These are phyloP conservation scores for Colletes gigas DNA, from an alignment of 1,140 invertebrate genomes.

Conservation along the genomic window DNA sequence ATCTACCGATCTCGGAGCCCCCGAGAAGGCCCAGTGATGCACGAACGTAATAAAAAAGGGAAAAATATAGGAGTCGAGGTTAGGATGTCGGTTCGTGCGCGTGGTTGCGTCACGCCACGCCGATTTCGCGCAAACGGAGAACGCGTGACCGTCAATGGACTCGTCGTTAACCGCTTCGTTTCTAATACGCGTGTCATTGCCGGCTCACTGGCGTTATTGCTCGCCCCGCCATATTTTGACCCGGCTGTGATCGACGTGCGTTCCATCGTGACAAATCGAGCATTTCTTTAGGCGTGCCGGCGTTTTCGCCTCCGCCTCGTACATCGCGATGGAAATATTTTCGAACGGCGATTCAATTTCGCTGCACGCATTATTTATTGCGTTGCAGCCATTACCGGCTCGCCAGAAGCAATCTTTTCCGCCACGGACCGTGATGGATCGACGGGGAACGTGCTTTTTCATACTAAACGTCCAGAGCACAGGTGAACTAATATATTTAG, in stretches of 20 bases:
- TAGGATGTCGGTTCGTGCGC: slow-evolving; percentile 37
- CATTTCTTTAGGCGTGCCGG: slow-evolving; percentile 43
- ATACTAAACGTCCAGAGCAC: too few relatives aligned
- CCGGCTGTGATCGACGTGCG: slow-evolving; percentile 56
- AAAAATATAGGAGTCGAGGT: neutral
- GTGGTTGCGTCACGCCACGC: slow-evolving; percentile 48
- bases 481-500: too few relatives aligned
- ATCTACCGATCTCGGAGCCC: neutral
- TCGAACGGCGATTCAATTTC: neutral
- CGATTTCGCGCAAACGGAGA: slow-evolving; percentile 52
- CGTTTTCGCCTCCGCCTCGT: too few relatives aligned
- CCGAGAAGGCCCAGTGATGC: neutral
- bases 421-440: too few relatives aligned
- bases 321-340: neutral
- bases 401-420: too few relatives aligned
- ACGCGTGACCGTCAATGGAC: slow-evolving; percentile 38
- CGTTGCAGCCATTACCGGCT: neutral
- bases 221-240: slow-evolving; percentile 66
- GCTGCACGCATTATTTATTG: neutral
- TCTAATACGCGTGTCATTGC: slow-evolving; percentile 71
- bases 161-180: slow-evolving; percentile 58
- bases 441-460: too few relatives aligned
- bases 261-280: slow-evolving; percentile 52
- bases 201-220: slow-evolving; percentile 63
- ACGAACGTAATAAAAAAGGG: neutral